Conservation (phyloP, 2,797 vertebrate genomes). For the Linurgus olivaceus region DNA sequence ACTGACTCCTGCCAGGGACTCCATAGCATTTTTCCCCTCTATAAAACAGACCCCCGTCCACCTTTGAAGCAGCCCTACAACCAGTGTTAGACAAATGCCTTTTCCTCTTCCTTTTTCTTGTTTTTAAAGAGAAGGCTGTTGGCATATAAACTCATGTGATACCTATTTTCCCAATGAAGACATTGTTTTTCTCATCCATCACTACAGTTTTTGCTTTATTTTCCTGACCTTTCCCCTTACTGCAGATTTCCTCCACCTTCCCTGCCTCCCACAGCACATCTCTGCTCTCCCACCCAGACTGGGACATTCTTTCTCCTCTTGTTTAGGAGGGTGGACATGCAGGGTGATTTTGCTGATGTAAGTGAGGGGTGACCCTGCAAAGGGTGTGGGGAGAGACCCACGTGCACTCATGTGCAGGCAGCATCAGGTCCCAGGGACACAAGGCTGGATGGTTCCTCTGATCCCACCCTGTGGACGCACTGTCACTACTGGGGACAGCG, state of each 20-base stretch:
- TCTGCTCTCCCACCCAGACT: background rate
- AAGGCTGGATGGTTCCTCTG: background rate
- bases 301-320: background rate
- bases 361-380: accelerated
- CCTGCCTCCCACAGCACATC: background rate
- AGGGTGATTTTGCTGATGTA: background rate
- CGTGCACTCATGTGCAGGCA: accelerated
- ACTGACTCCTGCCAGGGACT: background rate
- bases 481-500: accelerated
- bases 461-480: background rate
- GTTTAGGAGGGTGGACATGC: background rate
- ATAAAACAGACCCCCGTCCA: background rate
- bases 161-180: accelerated
- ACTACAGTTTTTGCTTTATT: background rate
- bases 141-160: background rate
- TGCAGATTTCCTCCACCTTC: background rate
- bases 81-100: background rate
- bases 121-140: background rate
- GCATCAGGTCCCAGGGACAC: background rate
- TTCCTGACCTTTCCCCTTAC: background rate
- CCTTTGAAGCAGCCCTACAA: background rate
- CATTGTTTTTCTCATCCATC: background rate
- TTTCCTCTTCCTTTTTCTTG: background rate
- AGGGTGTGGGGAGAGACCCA: background rate
- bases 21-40: background rate